A percentile compares a stretch with the other conserved stretches of the same genome.
These are phyloP conservation scores for Sylvietta virens DNA, from an alignment of 2,113 vertebrate genomes.

Conservation along the genomic window DNA sequence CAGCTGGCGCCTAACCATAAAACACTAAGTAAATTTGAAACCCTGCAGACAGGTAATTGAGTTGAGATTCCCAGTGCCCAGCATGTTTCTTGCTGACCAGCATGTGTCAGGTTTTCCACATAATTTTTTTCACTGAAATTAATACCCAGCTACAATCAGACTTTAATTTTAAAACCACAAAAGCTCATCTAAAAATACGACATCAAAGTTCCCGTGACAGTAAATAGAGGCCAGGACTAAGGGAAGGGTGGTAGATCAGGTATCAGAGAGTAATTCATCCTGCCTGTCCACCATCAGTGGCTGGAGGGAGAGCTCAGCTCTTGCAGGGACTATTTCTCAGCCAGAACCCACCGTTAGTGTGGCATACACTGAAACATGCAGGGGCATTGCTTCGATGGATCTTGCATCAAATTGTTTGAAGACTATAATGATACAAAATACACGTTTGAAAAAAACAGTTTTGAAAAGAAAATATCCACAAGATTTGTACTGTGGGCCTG, in stretches of 20 bases:
- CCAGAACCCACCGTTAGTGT: neutral
- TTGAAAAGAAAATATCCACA: neutral
- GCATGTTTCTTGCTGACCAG: neutral
- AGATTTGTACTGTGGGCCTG: neutral
- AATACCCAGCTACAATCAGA: neutral
- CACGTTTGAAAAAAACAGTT: neutral
- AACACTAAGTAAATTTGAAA: neutral
- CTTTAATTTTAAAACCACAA: neutral
- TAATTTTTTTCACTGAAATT: neutral
- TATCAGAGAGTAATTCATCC: neutral
- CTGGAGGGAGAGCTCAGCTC: neutral
- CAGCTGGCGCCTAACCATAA: neutral
- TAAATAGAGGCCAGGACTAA: neutral
- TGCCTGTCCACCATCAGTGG: neutral
- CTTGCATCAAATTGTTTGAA: neutral
- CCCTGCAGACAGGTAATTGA: neutral
- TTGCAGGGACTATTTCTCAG: neutral
- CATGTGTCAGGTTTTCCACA: neutral
- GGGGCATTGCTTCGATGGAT: neutral
- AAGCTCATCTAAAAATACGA: conserved; percentile 13
- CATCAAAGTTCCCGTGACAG: neutral
- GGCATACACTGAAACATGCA: neutral
- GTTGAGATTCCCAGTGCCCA: neutral
- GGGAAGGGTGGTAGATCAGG: neutral
- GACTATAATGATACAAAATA: neutral